Evolutionary conservation across 2,113 vertebrate genomes (phyloP).

Genomic region (Callipepla californica): DNA sequence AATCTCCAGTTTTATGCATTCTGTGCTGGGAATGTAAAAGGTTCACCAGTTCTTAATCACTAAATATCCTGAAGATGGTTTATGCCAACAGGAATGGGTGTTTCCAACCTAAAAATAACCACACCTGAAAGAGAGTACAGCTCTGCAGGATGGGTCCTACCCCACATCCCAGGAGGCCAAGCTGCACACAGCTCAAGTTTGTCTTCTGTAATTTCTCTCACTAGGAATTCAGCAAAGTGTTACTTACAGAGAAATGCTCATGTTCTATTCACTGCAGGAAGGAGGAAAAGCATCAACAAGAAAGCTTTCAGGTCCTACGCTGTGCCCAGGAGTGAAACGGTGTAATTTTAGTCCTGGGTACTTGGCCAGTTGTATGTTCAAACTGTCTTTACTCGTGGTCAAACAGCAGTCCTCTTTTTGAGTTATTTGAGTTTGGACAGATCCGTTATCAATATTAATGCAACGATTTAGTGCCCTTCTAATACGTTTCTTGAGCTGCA

Average conservation of each 20-base stretch:
- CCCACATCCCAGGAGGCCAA: background rate
- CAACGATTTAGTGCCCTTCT: background rate
- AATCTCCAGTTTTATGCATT: background rate
- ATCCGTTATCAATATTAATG: constrained; percentile 3
- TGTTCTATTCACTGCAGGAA: background rate
- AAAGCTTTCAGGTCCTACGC: background rate
- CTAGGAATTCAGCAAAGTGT: background rate
- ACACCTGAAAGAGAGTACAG: background rate
- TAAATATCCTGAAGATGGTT: background rate
- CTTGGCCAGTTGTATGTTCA: background rate
- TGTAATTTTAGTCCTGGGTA: background rate
- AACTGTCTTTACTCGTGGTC: background rate
- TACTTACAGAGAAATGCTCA: background rate
- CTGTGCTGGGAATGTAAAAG: background rate
- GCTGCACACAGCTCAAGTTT: background rate
- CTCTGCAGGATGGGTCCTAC: background rate
- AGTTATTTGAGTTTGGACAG: background rate
- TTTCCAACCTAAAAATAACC: background rate
- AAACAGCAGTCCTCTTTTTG: background rate
- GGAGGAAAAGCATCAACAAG: background rate
- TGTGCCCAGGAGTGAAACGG: background rate
- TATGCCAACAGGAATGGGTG: background rate
- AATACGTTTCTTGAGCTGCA: background rate
- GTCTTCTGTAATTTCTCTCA: background rate
- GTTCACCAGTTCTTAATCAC: background rate